Evolutionary conservation across 2,113 vertebrate genomes (phyloP).

Genomic region (Atractosteus spatula): DNA sequence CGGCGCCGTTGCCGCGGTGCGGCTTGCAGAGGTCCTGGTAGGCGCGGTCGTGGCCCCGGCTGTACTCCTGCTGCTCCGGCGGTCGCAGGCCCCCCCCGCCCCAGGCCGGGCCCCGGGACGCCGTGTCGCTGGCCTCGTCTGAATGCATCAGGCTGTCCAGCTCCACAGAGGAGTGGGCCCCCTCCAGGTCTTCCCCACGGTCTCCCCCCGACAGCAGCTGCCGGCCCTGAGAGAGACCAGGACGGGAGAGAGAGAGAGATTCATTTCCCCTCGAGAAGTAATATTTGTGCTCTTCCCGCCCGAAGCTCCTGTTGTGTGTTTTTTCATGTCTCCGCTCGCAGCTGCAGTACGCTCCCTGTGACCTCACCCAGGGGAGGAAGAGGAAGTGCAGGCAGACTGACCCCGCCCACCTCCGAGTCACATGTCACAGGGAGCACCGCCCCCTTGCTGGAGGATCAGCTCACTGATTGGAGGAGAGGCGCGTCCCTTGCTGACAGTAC

Average conservation of each 20-base stretch:
- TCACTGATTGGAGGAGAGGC: no score
- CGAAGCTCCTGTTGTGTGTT: no score
- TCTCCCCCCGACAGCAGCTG: conserved; percentile 25
- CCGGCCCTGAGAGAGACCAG: conserved; percentile 27
- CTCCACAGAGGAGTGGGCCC: conserved; percentile 83
- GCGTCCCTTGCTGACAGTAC: no score
- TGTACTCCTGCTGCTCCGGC: conserved; percentile 59
- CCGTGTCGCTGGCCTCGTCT: conserved; percentile 86
- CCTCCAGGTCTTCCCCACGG: conserved; percentile 40
- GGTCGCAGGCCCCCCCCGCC: conserved; percentile 55
- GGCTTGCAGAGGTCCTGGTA: conserved; percentile 89
- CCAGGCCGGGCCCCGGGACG: conserved; percentile 57
- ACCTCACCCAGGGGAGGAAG: no score
- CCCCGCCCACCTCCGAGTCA: no score
- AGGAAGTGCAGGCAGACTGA: no score
- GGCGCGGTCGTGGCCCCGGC: conserved; percentile 73
- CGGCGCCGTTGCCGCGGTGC: conserved; percentile 75
- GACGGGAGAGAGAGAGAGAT: neutral
- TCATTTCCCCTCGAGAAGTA: no score
- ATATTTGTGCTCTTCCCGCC: no score
- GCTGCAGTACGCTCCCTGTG: no score
- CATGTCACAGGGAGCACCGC: no score
- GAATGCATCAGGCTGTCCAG: conserved; percentile 92
- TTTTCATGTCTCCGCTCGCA: no score
- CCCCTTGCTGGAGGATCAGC: no score